Evolutionary conservation across 1,140 invertebrate species (phyloP).

Genomic region (Pogonomyrmex californicus): DNA sequence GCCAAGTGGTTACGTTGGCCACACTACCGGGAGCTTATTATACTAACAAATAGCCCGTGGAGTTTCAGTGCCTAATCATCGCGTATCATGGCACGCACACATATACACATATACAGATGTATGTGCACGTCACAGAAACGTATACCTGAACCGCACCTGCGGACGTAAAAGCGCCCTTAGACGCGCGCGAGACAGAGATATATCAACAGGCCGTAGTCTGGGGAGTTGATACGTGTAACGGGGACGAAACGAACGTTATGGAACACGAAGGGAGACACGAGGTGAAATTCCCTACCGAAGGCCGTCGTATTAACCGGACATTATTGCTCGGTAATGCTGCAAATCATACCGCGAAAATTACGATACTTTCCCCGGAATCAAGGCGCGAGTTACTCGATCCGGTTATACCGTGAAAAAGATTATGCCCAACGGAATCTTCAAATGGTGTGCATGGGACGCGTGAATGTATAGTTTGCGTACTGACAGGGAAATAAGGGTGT

Average conservation of each 20-base stretch:
- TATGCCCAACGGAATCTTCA: constrained; percentile 4
- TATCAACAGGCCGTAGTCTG: constrained; percentile 48
- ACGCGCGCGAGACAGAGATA: constrained; percentile 60
- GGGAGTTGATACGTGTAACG: constrained; percentile 41
- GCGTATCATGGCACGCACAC: constrained; percentile 84
- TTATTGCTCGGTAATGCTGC: constrained; percentile 39
- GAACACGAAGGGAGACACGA: constrained; percentile 38
- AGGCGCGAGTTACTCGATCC: constrained; percentile 26
- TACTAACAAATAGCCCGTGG: constrained; percentile 87
- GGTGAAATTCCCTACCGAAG: constrained; percentile 27
- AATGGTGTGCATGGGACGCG: not conserved
- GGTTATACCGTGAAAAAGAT: constrained; percentile 5
- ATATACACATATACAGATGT: not conserved
- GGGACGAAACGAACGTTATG: constrained; percentile 37
- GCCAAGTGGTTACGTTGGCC: constrained; percentile 85
- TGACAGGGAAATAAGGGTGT: not conserved
- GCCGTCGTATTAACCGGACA: constrained; percentile 34
- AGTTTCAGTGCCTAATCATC: constrained; percentile 85
- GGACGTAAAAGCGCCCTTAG: constrained; percentile 65
- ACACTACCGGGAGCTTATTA: constrained; percentile 86
- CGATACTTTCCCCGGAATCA: constrained; percentile 44
- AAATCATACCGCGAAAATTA: constrained; percentile 48
- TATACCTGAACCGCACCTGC: constrained; percentile 43
- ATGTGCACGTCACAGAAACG: not conserved
- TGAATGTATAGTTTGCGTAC: not conserved